phyloP scores from a whole-genome alignment of 2,797 vertebrate genomes.

The Poecilia velifera region DNA sequence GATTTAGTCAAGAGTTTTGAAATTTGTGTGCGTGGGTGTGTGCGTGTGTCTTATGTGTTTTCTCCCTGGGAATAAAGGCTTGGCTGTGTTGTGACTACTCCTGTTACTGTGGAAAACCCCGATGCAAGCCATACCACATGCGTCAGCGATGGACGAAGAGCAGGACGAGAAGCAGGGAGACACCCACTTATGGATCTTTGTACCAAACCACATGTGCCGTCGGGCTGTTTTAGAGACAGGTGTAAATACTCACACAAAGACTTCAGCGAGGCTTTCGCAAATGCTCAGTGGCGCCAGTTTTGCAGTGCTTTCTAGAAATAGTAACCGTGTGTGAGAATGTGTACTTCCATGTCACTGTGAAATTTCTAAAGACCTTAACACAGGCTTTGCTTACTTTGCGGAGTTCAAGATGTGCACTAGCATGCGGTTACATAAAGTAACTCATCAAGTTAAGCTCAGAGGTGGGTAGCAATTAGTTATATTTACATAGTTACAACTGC shows the following conservation, averaged over 20 bases:
- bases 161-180: constrained; percentile 29
- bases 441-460: background rate
- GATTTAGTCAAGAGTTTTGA: constrained; percentile 19
- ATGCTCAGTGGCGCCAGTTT: background rate
- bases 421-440: constrained; percentile 20
- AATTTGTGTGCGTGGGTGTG: constrained; percentile 15
- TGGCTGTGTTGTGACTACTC: constrained; percentile 68
- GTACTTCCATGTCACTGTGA: constrained; percentile 26
- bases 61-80: constrained; percentile 69
- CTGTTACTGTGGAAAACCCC: constrained; percentile 77
- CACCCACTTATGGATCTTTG: constrained; percentile 29
- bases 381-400: background rate
- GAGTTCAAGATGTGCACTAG: constrained; percentile 2
- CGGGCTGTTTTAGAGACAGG: constrained; percentile 9
- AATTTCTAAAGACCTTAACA: constrained; percentile 25
- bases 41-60: constrained; percentile 24
- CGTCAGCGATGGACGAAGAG: constrained; percentile 66
- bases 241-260: constrained; percentile 10
- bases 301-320: background rate
- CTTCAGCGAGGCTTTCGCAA: background rate
- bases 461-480: background rate
- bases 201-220: background rate
- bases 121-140: constrained; percentile 60
- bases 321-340: constrained; percentile 3
- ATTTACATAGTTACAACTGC: background rate